Conservation (phyloP, 2,113 vertebrate species). For the Macroglossus sobrinus region DNA sequence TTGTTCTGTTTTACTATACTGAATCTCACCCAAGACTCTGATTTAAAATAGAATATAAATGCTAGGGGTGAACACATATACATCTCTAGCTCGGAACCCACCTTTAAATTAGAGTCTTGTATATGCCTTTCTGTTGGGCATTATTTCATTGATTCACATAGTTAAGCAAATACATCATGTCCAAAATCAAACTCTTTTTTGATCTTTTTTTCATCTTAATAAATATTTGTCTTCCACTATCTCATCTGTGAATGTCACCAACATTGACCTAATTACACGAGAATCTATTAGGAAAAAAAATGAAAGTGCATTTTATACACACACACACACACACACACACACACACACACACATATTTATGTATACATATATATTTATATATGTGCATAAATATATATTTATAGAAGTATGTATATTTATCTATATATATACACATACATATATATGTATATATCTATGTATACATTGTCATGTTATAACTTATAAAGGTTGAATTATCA, state of each 20-base stretch:
- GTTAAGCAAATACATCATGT: not conserved
- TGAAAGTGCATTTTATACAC: too few species aligned
- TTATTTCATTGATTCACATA: not conserved
- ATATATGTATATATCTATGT: too few species aligned
- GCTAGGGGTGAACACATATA: not conserved
- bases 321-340: too few species aligned
- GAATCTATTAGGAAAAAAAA: not conserved
- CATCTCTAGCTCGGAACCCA: not conserved
- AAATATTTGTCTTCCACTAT: not conserved
- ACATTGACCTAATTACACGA: not conserved
- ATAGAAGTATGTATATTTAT: too few species aligned
- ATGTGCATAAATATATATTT: too few species aligned
- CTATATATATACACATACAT: too few species aligned
- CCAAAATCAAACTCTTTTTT: not conserved
- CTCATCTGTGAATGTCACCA: not conserved
- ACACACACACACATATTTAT: too few species aligned
- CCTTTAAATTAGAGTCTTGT: not conserved
- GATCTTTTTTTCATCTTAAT: not conserved
- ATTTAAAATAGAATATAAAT: not conserved
- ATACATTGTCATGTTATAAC: too few species aligned
- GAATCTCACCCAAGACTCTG: not conserved
- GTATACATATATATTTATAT: too few species aligned
- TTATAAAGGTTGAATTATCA: not conserved
- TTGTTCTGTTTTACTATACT: not conserved
- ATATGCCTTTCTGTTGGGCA: not conserved